These are phyloP conservation scores for Eueides isabella DNA, from an alignment of 1,140 invertebrate genomes.

Conservation along the genomic window DNA sequence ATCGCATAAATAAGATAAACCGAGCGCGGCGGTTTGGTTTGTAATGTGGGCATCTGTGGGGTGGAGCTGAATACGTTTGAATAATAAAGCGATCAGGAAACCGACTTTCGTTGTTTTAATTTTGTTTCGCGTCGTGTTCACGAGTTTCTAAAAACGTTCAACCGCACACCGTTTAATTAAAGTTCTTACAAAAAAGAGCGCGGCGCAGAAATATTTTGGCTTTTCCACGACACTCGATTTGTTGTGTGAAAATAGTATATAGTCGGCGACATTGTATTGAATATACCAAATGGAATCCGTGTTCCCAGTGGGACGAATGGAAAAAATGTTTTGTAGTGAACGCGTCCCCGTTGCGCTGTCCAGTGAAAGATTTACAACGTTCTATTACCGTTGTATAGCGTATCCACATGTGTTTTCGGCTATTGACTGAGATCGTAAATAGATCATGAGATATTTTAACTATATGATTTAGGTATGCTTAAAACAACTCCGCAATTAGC, in stretches of 20 bases:
- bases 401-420: slow-evolving; percentile 30
- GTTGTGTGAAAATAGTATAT: slow-evolving; percentile 50
- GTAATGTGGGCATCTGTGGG: slow-evolving; percentile 44
- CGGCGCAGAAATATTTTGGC: slow-evolving; percentile 27
- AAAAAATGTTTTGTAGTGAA: slow-evolving; percentile 69
- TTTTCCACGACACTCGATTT: slow-evolving; percentile 32
- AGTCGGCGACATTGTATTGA: slow-evolving; percentile 60
- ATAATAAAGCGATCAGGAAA: slow-evolving; percentile 57
- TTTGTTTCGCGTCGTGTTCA: slow-evolving; percentile 41
- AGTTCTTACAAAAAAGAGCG: slow-evolving; percentile 27
- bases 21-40: slow-evolving; percentile 35
- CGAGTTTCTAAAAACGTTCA: slow-evolving; percentile 41
- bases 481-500: slow-evolving; percentile 17
- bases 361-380: slow-evolving; percentile 68
- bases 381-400: slow-evolving; percentile 56
- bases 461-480: slow-evolving; percentile 19
- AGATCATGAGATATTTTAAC: slow-evolving; percentile 21
- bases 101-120: slow-evolving; percentile 52
- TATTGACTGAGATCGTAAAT: slow-evolving; percentile 27
- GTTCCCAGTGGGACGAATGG: slow-evolving; percentile 63
- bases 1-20: slow-evolving; percentile 43
- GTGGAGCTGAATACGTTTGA: slow-evolving; percentile 48
- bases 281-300: slow-evolving; percentile 69
- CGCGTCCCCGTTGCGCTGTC: slow-evolving; percentile 58
- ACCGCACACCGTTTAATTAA: slow-evolving; percentile 40